Evolutionary conservation across 1,140 invertebrate species (phyloP), one percentile per base, ranked within the genome.

Genomic region (Nebria ingens): DNA sequence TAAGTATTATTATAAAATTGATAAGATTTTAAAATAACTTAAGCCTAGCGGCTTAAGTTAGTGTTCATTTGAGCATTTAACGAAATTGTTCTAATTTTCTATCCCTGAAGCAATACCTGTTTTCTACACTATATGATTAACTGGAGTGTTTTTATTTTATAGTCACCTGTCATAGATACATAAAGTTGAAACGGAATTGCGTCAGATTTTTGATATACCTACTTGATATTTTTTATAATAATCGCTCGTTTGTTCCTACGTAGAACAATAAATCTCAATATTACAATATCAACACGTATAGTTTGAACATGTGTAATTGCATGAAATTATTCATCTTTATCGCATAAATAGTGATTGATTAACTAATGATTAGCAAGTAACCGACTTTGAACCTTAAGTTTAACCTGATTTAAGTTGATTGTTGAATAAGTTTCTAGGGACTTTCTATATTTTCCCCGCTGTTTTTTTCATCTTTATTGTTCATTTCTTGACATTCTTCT

Each of bases 251-350:
- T 45, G 4, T 12, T 45, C 40, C 15, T 45, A 45, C 6, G 40
- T 45, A 45, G 6, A 9, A 9, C 25, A 34, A 34, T 45, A 45
- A 45, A 45, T 45, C 40, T 45, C 15, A 6, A 34, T 34, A n/a
- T 34, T 9, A 34, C n/a, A 34, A 34, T 34, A 6, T 34, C 25
- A 34, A 45, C 40, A 45, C 6, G 17, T 11, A 12, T 45, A 17
- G 4, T 9, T 17, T 45, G 17, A 45, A 45, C 40, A 45, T 11
- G 17, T 45, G 6, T 45, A 45, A 45, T 45, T 11, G 15, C 17
- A 45, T 45, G 4, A 45, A 45, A 45, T 45, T 17, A 45, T 45
- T 45, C 40, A 45, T 45, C 40, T 45, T 45, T 45, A 45, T n/a
- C 40, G 15, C 40, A 12, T 9, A 12, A 9, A 17, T 11, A 45